Conservation (phyloP, 2,113 vertebrate species). For the Nematolebias whitei region DNA sequence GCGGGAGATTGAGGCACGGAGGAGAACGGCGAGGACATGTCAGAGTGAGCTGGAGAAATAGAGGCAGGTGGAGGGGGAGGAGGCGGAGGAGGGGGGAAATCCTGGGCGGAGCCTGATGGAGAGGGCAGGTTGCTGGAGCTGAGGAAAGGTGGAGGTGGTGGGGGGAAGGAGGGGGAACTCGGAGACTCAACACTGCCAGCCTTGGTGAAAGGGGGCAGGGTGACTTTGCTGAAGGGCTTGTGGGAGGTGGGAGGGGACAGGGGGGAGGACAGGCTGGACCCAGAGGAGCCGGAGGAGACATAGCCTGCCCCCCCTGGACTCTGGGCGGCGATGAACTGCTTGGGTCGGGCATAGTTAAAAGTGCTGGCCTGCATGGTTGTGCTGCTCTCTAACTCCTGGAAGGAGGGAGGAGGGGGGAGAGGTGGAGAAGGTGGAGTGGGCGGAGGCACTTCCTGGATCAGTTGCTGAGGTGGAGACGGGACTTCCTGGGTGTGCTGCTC, state of each 20-base stretch:
- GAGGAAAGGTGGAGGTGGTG: conserved; percentile 90
- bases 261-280: conserved; percentile 89
- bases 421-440: conserved; percentile 87
- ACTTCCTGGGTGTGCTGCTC: conserved; percentile 65
- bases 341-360: conserved; percentile 98
- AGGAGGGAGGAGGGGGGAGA: conserved; percentile 90
- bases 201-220: conserved; percentile 80
- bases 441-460: conserved; percentile 76
- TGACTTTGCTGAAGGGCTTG: conserved; percentile 82
- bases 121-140: conserved; percentile 86
- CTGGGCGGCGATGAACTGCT: conserved; percentile 98
- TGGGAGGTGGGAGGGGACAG: conserved; percentile 87
- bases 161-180: conserved; percentile 89
- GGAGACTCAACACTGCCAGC: conserved; percentile 83
- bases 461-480: conserved; percentile 74
- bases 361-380: conserved; percentile 92
- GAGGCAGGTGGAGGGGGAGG: conserved; percentile 76
- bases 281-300: conserved; percentile 88
- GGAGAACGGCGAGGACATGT: conserved; percentile 76
- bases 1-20: conserved; percentile 84
- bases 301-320: conserved; percentile 78
- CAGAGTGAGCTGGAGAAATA: conserved; percentile 63
- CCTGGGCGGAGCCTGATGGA: conserved; percentile 68
- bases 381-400: conserved; percentile 88
- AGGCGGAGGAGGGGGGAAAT: conserved; percentile 78